These are phyloP conservation scores for Notodromas monacha DNA, from an alignment of 2,888 invertebrate species.

Conservation along the genomic window DNA sequence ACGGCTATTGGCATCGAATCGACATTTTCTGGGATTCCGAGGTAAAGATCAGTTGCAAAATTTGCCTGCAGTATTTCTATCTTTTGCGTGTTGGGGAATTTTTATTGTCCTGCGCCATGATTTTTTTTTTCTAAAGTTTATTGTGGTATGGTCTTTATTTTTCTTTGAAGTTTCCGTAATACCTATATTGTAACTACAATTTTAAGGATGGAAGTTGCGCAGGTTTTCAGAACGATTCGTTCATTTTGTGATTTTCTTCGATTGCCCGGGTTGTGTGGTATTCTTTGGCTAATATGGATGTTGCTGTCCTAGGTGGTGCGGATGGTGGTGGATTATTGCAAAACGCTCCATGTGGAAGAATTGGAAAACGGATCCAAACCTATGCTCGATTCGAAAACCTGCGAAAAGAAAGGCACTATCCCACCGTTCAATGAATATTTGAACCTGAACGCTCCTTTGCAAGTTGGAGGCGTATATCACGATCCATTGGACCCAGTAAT, in stretches of 20 bases:
- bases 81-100: too few relatives aligned
- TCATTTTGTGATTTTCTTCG: too few relatives aligned
- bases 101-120: too few relatives aligned
- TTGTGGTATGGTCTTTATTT: too few relatives aligned
- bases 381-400: constrained; percentile 54
- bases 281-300: too few relatives aligned
- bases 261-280: too few relatives aligned
- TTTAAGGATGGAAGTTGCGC: too few relatives aligned
- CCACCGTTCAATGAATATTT: constrained; percentile 83
- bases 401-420: constrained; percentile 58
- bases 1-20: constrained; percentile 89
- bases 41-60: constrained; percentile 13
- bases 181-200: too few relatives aligned
- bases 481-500: constrained; percentile 53
- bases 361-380: constrained; percentile 63
- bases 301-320: constrained; percentile 15
- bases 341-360: constrained; percentile 53
- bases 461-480: constrained; percentile 68
- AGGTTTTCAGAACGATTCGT: too few relatives aligned
- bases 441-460: constrained; percentile 74
- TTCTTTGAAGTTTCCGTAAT: too few relatives aligned
- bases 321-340: constrained; percentile 72
- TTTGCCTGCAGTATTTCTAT: background rate
- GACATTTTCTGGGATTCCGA: constrained; percentile 88
- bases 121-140: too few relatives aligned